Base-by-base conservation (phyloP, 2,888 invertebrate species). In the Cephalotes varians region DNA sequence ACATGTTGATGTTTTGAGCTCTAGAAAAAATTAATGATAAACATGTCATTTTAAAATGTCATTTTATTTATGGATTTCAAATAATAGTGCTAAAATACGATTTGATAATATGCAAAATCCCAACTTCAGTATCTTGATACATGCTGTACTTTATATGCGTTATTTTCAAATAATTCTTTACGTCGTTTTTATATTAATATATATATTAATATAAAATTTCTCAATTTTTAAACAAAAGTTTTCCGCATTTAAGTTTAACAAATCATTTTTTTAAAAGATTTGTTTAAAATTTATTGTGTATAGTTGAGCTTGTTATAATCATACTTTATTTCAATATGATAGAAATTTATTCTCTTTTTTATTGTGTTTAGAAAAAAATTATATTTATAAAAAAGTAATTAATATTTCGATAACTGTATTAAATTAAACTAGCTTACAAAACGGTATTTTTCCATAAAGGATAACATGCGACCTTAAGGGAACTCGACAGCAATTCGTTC, bases 381-480 rank as follows among this genome's bases (percentile, higher is more conserved):
- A 12, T 1, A 25, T 34, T n/a, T n/a, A n/a, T n/a, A n/a, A n/a
- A n/a, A n/a, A n/a, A n/a, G 7, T 37, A 44, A 73, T 72, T 7
- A 15, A 31, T 31, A 58, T 73, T 47, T 31, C 3, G 18, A 25
- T 62, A 6, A 58, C 1, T 28, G 0, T 62, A 12, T 74, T 73
- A 18, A 74, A 74, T 25, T 37, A 2, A 37, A 25, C 7, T 25
- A 72, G 9, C 1, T 49, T 62, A 3, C 9, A 28, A 76, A 64
- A 18, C 51, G 0, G 2, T 37, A 64, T 51, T 73, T 49, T 65
- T 1, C 0, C 44, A 83, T 85, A 87, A 88, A 86, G 58, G 77
- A 74, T 56, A 65, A n/a, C 44, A 58, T 21, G 25, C 34, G 85
- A 84, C 85, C 84, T 87, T 84, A 82, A 51, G 37, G 47, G 12